phyloP scores from a whole-genome alignment of 2,797 vertebrate species.

The Melanotaenia pygmaea region DNA sequence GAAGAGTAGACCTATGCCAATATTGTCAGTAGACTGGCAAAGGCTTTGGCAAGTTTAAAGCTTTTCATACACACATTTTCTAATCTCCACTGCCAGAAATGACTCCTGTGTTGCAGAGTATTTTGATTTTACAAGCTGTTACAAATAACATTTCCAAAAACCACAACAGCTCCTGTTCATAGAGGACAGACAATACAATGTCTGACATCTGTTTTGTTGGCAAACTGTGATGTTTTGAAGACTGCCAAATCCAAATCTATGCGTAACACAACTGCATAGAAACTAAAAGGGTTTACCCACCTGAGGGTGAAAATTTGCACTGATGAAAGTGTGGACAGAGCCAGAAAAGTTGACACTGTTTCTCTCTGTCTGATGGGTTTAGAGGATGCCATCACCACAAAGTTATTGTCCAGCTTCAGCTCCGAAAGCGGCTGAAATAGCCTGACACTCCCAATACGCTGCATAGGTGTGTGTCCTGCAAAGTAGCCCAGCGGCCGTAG shows the following conservation, averaged over 20 bases:
- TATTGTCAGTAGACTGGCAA: constrained; percentile 1
- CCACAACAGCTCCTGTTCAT: not conserved
- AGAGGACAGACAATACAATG: not conserved
- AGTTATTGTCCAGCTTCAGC: constrained; percentile 87
- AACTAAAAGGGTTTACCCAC: constrained; percentile 73
- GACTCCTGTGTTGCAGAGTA: constrained; percentile 28
- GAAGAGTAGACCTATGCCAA: constrained; percentile 29
- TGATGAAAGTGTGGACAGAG: constrained; percentile 85
- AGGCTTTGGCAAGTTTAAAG: constrained; percentile 31
- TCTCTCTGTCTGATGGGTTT: constrained; percentile 91
- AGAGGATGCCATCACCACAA: constrained; percentile 90
- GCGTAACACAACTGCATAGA: not conserved
- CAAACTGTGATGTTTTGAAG: constrained; percentile 5
- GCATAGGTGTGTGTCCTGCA: constrained; percentile 85
- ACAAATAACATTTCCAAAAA: not conserved
- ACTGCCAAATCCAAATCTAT: not conserved
- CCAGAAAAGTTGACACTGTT: constrained; percentile 87
- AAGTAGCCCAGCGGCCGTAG: constrained; percentile 79
- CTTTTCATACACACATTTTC: constrained; percentile 30
- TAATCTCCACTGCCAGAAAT: constrained; percentile 37
- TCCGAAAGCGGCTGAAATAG: constrained; percentile 88
- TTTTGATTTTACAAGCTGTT: constrained; percentile 36
- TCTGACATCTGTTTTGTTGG: not conserved
- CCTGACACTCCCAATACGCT: constrained; percentile 87
- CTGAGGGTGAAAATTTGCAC: constrained; percentile 93